Percentiles rank a stretch among this genome's conserved stretches.
phyloP scores from a whole-genome alignment of 2,797 vertebrate species.

The Taeniopygia guttata region DNA sequence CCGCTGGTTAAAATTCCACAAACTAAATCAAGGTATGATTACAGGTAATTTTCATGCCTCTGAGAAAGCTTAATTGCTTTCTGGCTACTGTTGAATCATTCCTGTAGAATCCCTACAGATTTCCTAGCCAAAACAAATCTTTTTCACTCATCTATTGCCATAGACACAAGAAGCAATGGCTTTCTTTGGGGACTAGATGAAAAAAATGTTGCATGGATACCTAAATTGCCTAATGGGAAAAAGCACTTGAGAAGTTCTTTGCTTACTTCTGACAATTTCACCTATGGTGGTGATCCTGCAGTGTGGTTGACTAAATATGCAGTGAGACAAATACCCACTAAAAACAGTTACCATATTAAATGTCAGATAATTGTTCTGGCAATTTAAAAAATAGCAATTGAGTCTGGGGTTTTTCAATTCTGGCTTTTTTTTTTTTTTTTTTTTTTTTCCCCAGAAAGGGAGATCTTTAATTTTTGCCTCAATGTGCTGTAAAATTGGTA shows the following conservation, averaged over 20 bases:
- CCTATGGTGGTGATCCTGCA: not conserved
- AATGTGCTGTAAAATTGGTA: not conserved
- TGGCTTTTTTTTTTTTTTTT: not conserved
- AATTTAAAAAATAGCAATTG: not conserved
- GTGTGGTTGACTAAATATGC: not conserved
- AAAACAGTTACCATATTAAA: not conserved
- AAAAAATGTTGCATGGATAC: not conserved
- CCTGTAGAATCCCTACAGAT: not conserved
- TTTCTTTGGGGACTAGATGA: not conserved
- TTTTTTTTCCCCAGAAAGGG: too few species aligned
- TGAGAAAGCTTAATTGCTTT: constrained; percentile 1
- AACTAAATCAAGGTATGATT: constrained; percentile 11
- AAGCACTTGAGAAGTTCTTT: not conserved
- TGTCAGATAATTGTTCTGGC: not conserved
- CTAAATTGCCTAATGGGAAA: not conserved
- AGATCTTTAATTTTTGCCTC: not conserved
- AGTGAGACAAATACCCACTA: fast-evolving
- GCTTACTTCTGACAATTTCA: not conserved
- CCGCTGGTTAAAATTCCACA: not conserved
- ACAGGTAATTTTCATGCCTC: not conserved
- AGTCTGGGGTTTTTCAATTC: not conserved
- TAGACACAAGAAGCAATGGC: not conserved
- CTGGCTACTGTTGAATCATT: not conserved
- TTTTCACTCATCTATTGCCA: not conserved
- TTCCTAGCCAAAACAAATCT: not conserved